A percentile compares a stretch with the other conserved stretches of the same genome.
These are phyloP conservation scores for Priocnemis perturbator DNA, from an alignment of 2,888 invertebrate genomes.

Conservation along the genomic window DNA sequence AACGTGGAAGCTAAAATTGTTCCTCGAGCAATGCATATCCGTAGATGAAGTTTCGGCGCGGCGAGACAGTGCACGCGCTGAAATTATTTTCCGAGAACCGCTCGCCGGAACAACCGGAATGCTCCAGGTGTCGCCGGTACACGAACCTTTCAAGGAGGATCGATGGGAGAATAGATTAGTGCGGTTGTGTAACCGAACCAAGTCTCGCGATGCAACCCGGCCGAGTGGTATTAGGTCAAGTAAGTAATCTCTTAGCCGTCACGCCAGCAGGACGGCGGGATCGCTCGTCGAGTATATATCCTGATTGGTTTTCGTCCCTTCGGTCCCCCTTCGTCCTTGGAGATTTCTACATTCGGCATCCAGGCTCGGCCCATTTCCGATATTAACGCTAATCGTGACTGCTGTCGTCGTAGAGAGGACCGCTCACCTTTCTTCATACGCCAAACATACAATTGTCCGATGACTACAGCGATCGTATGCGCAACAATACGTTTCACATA, in stretches of 20 bases:
- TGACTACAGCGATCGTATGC: no score
- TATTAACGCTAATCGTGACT: slow-evolving; percentile 56
- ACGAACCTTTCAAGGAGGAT: slow-evolving; percentile 25
- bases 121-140: slow-evolving; percentile 32
- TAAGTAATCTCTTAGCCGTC: slow-evolving; percentile 72
- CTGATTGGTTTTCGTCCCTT: slow-evolving; percentile 68
- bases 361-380: slow-evolving; percentile 50
- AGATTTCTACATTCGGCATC: slow-evolving; percentile 24
- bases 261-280: slow-evolving; percentile 63
- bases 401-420: slow-evolving; percentile 20
- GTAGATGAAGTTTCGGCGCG: no score
- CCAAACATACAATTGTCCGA: no score
- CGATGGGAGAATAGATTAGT: slow-evolving; percentile 50
- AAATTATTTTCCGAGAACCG: no score
- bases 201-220: slow-evolving; percentile 44
- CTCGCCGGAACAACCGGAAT: no score
- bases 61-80: no score
- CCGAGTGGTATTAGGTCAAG: slow-evolving; percentile 66
- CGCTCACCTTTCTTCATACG: no score
- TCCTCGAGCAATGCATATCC: no score
- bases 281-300: slow-evolving; percentile 58
- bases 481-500: no score
- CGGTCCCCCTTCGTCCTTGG: slow-evolving; percentile 37
- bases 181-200: slow-evolving; percentile 47
- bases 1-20: no score